Base-by-base conservation (phyloP, 37 sponge, comb jelly and placozoan genomes). In the Agelas oroides region DNA sequence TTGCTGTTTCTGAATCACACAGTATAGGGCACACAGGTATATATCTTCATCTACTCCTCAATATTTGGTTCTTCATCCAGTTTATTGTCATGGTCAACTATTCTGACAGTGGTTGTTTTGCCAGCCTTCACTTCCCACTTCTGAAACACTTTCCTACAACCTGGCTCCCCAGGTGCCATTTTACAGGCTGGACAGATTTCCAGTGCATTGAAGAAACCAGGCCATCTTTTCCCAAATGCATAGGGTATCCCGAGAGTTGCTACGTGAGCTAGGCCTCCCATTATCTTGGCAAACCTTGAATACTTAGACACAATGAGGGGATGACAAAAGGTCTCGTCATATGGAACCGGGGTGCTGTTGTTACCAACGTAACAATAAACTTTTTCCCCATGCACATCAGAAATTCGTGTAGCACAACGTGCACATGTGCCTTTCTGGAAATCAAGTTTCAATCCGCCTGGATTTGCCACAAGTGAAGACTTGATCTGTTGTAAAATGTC, bases 251-350 rank as follows among this genome's bases (percentile, higher is more conserved):
- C 46, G 19, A 46, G 19, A 14, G 23, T 20, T 27, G 37, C 53
- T 11, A 16, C 15, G 27, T 71, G 37, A 14, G 23, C 23, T 5
- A 71, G 46, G 23, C 53, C 73, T 71, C 28, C 73, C 23, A 14
- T n/a, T 20, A 40, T 14, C 15, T 40, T 38, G 21, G 13, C 5
- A 18, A 71, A n/a, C 19, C 23, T 21, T 8, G 53, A 19, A 27
- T 46, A 71, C 53, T 71, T 71, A 14, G 73, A 53, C 23, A 71
- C 28, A 14, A 71, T 28, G 23, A 46, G 24, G 24, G 73, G 73
- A 16, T 71, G 73, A 27, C 73, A 46, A 3, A 46, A 8, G 8
- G 46, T 46, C 46, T 46, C 46, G 46, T 46, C 46, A 46, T 46
- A 46, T 8, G 46, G 46, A 46, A 46, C 46, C 3, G 46, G 46